Conservation (phyloP, 2,113 vertebrate species). For the Pavo muticus region DNA sequence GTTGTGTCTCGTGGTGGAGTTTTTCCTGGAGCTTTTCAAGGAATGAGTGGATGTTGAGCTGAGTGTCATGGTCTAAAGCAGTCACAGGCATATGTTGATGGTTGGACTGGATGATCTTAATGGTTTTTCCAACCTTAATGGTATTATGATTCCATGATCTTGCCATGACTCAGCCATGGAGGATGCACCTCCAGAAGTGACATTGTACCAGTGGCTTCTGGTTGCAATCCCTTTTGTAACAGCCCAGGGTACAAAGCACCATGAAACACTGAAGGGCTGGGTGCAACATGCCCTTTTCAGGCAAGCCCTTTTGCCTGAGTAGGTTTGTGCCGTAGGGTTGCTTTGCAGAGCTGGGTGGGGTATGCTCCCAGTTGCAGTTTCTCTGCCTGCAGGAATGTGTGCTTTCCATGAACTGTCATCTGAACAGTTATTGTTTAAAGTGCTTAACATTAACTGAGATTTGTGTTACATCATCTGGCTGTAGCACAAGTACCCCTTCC, state of each 20-base stretch:
- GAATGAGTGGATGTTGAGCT: no score
- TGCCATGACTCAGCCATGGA: not conserved
- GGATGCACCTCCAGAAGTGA: not conserved
- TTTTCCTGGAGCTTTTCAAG: no score
- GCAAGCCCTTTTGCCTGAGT: not conserved
- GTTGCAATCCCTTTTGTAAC: not conserved
- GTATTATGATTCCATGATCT: no score
- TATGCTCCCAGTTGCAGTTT: not conserved
- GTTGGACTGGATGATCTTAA: no score
- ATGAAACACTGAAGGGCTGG: not conserved
- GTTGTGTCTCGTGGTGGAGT: no score
- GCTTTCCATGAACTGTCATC: constrained; percentile 20
- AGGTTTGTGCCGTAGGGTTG: not conserved
- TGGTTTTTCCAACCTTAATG: no score
- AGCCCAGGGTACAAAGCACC: not conserved
- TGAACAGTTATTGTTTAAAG: not conserved
- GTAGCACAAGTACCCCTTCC: not conserved
- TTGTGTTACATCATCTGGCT: not conserved
- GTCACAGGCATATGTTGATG: no score
- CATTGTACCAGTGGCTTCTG: not conserved
- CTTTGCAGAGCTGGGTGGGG: constrained; percentile 21
- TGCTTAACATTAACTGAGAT: not conserved
- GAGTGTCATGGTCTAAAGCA: no score
- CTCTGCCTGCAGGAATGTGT: constrained; percentile 13
- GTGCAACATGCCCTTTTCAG: not conserved